These are phyloP conservation scores for Brachyptera risi DNA, from an alignment of 2,888 invertebrate genomes.

Conservation along the genomic window DNA sequence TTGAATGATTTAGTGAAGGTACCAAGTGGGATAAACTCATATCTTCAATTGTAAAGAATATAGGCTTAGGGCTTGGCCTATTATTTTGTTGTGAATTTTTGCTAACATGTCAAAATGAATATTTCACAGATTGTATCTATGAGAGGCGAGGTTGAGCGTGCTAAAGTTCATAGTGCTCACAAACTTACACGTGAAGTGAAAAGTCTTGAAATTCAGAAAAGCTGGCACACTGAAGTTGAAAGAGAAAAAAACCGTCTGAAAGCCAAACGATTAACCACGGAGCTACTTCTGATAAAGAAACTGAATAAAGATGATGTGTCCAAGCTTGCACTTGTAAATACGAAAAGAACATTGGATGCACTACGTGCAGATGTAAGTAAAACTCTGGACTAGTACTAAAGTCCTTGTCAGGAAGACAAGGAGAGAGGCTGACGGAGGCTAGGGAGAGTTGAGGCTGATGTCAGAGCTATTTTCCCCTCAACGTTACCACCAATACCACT, in stretches of 20 bases:
- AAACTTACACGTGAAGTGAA: background rate
- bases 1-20: too few species aligned
- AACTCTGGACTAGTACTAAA: background rate
- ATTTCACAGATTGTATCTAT: background rate
- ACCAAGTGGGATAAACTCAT: too few species aligned
- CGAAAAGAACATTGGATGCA: background rate
- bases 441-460: too few species aligned
- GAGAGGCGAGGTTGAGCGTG: background rate
- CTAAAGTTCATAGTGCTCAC: background rate
- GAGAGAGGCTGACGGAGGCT: too few species aligned
- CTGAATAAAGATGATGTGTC: background rate
- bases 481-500: too few species aligned
- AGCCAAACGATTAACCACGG: background rate
- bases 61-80: too few species aligned
- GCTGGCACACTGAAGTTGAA: background rate
- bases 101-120: too few species aligned
- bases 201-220: background rate
- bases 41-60: too few species aligned
- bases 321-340: background rate
- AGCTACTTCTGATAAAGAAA: background rate
- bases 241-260: background rate
- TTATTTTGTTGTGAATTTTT: too few species aligned
- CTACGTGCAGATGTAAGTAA: slow-evolving; percentile 1
- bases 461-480: too few species aligned
- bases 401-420: background rate